Base-by-base conservation (phyloP, 2,888 invertebrate species). In the Trissoscelio sp. region DNA sequence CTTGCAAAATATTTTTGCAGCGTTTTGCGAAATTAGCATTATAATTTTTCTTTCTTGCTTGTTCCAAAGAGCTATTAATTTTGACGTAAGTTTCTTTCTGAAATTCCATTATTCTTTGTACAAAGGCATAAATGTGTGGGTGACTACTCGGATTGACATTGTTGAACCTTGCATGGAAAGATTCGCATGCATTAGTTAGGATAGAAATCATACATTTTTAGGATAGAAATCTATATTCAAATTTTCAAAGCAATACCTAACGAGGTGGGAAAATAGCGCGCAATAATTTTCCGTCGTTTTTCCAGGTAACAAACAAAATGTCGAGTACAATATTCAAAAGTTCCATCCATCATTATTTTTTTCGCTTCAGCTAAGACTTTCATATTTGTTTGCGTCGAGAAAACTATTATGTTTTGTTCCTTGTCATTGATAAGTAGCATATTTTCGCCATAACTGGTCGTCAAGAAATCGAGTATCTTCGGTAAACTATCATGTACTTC, bases 151-250 rank as follows among this genome's bases (percentile, higher is more conserved):
- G 37, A 37, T 37, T 37, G 37, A n/a, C n/a, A n/a, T 39, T 24
- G 6, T 22, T 42, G 28, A 6, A 42, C 24, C 14, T 42, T 22
- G 42, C 42, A 24, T 60, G 60, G 60, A 60, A 60, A 0, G 60
- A 60, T 11, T 60, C 60, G 12, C 42, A 60, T 9, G 42, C 60
- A n/a, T 57, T 57, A 37, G 6, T 57, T 16, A n/a, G n/a, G n/a
- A n/a, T n/a, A n/a, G n/a, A n/a, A n/a, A n/a, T n/a, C n/a, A n/a
- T 22, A 48, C 12, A 22, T 3, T 11, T 22, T 48, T 4, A 11
- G 48, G 48, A 2, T 48, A 11, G 1, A 48, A 44, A 14, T 16
- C 6, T 9, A 16, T 16, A 44, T 16, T 44, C 18, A 44, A 44
- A 44, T 44, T 16, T 28, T 28, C 6, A 11, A 3, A 2, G 9